These are phyloP conservation scores for Synaphobranchus kaupii DNA, from an alignment of 2,797 vertebrate species.

Conservation along the genomic window DNA sequence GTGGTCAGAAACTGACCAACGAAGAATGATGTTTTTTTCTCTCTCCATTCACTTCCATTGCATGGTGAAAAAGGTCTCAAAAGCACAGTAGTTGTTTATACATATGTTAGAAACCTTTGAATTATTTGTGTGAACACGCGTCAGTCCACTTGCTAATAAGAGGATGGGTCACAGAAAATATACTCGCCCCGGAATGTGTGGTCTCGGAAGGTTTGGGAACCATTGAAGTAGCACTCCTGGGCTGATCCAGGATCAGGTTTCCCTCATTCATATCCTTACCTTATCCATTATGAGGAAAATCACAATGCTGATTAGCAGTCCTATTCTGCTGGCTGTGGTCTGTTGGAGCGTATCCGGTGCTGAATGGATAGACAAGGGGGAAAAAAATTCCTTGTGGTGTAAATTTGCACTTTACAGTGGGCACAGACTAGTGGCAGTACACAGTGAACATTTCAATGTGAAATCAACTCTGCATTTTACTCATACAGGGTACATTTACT, in stretches of 20 bases:
- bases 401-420: not conserved
- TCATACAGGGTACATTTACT: too few species aligned
- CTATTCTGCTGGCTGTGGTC: not conserved
- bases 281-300: not conserved
- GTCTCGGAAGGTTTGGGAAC: not conserved
- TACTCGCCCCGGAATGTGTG: not conserved
- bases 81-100: too few species aligned
- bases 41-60: too few species aligned
- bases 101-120: too few species aligned
- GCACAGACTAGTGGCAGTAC: not conserved
- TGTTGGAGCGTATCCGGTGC: not conserved
- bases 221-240: not conserved
- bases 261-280: not conserved
- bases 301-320: not conserved
- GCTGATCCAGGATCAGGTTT: not conserved
- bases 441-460: not conserved
- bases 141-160: not conserved
- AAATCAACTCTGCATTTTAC: not conserved
- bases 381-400: too few species aligned
- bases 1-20: too few species aligned
- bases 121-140: too few species aligned
- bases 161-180: not conserved
- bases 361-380: not conserved
- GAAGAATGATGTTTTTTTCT: too few species aligned
- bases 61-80: too few species aligned